Evolutionary conservation across 2,888 invertebrate species (phyloP).

Genomic region (Biston stratarius): DNA sequence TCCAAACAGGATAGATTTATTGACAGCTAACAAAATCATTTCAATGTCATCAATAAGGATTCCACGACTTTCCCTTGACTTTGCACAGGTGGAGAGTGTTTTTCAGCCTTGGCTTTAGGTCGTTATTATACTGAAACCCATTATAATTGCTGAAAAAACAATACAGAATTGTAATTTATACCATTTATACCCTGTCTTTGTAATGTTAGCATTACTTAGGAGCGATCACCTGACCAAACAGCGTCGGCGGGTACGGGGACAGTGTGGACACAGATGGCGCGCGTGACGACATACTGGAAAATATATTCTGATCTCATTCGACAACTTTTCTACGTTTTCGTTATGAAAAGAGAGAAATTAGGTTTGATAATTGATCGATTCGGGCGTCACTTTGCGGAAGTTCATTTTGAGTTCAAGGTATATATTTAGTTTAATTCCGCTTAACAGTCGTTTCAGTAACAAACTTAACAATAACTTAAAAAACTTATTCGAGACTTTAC

Average conservation of each 20-base stretch:
- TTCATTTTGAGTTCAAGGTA: too few species aligned
- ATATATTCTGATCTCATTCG: slow-evolving; percentile 23
- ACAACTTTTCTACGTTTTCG: background rate
- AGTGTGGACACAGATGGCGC: slow-evolving; percentile 22
- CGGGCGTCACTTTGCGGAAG: too few species aligned
- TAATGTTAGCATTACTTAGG: slow-evolving; percentile 26
- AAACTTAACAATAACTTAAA: too few species aligned
- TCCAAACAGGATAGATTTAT: too few species aligned
- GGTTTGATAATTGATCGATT: too few species aligned
- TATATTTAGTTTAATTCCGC: too few species aligned
- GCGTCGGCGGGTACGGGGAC: background rate
- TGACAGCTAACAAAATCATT: background rate
- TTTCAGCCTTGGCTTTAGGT: slow-evolving; percentile 31
- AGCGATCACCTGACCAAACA: slow-evolving; percentile 16
- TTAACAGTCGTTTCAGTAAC: too few species aligned
- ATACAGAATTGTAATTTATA: slow-evolving; percentile 21
- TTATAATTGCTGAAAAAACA: slow-evolving; percentile 19
- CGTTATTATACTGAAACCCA: slow-evolving; percentile 26
- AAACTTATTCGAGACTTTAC: too few species aligned
- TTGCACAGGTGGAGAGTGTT: slow-evolving; percentile 34
- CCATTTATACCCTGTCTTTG: slow-evolving; percentile 12
- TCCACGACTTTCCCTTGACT: background rate
- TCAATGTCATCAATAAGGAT: background rate
- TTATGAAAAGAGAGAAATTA: background rate
- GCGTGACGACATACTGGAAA: slow-evolving; percentile 22